Base-by-base conservation (phyloP, 2,113 vertebrate genomes). In the Miniopterus natalensis region DNA sequence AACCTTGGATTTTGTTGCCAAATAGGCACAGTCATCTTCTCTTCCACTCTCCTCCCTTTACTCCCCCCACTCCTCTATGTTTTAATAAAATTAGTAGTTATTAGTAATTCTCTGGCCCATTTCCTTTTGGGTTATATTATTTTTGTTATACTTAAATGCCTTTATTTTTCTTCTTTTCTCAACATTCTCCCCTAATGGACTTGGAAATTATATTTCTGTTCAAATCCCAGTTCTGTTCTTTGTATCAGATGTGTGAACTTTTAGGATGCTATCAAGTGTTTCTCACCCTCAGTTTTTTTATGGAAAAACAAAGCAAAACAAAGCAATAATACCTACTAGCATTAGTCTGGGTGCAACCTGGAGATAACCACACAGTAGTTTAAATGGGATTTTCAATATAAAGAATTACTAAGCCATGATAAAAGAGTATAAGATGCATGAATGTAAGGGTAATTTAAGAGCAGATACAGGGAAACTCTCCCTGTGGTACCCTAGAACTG, bases 81-180 rank as follows among this genome's bases (percentile, higher is more conserved):
- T 57, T 66, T 27, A 31, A 75, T 80, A 23, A 9, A 77, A 77
- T 0, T 84, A 42, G 40, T 71, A n/a, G 47, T 71, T 55, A 42
- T 17, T 66, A 2, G 84, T 77, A 79, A 83, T 59, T 79, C 7
- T 87, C 47, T 78, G 11, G 70, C 25, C 81, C 53, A 59, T 84
- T 78, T 87, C 45, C 8, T 53, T 68, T 66, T 15, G 21, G 3
- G 45, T 40, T 78, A 15, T 31, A 55, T 85, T 68, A 63, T 11
- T 93, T 79, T 71, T 8, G 4, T 90, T 75, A 25, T 18, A 47
- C 31, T 53, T 49, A 73, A 66, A 79, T 79, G 14, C 20, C 2
- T 65, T 84, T 59, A 25, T 84, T 11, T 80, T 47, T 65, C n/a
- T 93, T 73, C n/a, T 73, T 74, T 86, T 68, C 65, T 81, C 53